A percentile compares a stretch with the other conserved stretches of the same genome.
Evolutionary conservation across 2,113 vertebrate genomes (phyloP).

Genomic region (Pseudorasbora parva): DNA sequence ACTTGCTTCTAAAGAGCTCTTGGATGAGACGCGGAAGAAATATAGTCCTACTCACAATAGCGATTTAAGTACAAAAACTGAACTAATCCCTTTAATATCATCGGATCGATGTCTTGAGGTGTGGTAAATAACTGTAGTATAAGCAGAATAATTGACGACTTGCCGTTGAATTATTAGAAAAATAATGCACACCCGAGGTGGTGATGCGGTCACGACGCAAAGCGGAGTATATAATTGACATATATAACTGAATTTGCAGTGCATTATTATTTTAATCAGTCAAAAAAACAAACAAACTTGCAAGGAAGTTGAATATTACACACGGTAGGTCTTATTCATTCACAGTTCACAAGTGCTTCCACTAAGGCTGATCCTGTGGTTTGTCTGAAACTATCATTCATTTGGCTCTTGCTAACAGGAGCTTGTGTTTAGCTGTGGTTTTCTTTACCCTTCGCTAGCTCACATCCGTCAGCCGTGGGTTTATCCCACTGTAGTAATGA

Average conservation of each 20-base stretch:
- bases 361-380: not conserved
- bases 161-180: too few relatives aligned
- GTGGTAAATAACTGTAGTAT: too few relatives aligned
- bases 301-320: not conserved
- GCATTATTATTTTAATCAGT: not conserved
- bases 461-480: not conserved
- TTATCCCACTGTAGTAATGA: slow-evolving; percentile 10
- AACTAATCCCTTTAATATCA: too few relatives aligned
- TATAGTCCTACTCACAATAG: too few relatives aligned
- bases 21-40: too few relatives aligned
- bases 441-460: not conserved
- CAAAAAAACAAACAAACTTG: not conserved
- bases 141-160: too few relatives aligned
- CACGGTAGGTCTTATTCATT: not conserved
- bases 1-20: too few relatives aligned
- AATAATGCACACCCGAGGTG: too few relatives aligned
- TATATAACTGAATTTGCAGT: not conserved
- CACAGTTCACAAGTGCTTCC: slow-evolving; percentile 1
- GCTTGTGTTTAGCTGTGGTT: slow-evolving; percentile 17
- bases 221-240: too few relatives aligned
- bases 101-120: too few relatives aligned
- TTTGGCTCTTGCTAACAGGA: not conserved
- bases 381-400: slow-evolving; percentile 5
- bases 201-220: too few relatives aligned
- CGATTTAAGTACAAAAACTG: too few relatives aligned